phyloP scores from a whole-genome alignment of 2,797 vertebrate genomes.

The Cephalopachus bancanus region DNA sequence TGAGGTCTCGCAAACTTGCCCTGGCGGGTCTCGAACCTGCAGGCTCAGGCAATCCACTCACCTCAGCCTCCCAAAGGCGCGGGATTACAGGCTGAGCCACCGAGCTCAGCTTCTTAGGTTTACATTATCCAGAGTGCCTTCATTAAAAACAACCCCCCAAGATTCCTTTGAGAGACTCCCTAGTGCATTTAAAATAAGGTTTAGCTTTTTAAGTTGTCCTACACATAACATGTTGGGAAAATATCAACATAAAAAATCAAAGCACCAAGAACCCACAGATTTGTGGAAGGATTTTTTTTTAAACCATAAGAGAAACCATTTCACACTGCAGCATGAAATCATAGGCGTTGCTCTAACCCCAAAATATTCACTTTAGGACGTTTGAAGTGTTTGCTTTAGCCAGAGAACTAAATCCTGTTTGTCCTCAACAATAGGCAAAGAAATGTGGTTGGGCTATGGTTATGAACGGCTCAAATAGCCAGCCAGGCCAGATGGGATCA shows the following conservation, averaged over 20 bases:
- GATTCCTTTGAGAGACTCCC: background rate
- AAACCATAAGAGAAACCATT: slow-evolving; percentile 27
- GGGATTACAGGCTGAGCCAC: no score
- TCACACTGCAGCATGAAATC: slow-evolving; percentile 51
- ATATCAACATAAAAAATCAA: slow-evolving; percentile 30
- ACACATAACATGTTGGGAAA: slow-evolving; percentile 21
- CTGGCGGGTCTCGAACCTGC: no score
- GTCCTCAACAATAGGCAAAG: background rate
- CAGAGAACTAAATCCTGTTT: slow-evolving; percentile 40
- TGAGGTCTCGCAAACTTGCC: no score
- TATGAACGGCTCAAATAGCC: background rate
- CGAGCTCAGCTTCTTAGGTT: background rate
- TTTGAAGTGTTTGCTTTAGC: slow-evolving; percentile 56
- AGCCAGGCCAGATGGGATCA: background rate
- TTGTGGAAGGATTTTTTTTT: background rate
- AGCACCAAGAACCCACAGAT: slow-evolving; percentile 11
- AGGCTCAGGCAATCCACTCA: no score
- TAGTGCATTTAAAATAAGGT: background rate
- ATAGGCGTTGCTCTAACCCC: background rate
- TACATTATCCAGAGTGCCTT: background rate
- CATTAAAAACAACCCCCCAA: background rate
- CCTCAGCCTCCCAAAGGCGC: no score
- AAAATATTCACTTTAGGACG: background rate
- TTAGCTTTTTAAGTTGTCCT: slow-evolving; percentile 21
- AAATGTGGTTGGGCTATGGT: background rate